These are phyloP conservation scores for Fregetta grallaria DNA, from an alignment of 2,113 vertebrate genomes.

Conservation along the genomic window DNA sequence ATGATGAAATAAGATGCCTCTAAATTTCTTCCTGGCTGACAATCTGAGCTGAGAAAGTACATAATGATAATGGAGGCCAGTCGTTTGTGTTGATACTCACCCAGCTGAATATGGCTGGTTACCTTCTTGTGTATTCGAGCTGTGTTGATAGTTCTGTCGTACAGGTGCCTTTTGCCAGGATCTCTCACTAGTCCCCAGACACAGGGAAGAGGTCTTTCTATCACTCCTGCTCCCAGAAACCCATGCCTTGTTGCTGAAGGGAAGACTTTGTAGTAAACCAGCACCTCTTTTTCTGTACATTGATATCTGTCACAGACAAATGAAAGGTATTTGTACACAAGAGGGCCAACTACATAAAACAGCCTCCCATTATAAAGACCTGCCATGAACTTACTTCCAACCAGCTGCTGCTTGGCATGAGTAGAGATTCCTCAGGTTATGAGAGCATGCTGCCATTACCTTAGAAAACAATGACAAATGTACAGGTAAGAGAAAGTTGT, in stretches of 20 bases:
- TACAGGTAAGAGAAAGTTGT: not conserved
- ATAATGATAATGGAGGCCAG: rapidly evolving
- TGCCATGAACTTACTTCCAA: constrained; percentile 84
- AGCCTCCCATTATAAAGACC: not conserved
- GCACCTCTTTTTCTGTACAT: constrained; percentile 84
- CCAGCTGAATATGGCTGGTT: constrained; percentile 87
- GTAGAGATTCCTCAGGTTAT: constrained; percentile 85
- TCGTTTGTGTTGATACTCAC: constrained; percentile 60
- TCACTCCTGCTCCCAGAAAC: constrained; percentile 87
- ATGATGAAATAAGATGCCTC: not conserved
- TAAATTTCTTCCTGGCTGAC: not conserved
- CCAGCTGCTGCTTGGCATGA: constrained; percentile 77
- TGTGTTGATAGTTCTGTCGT: constrained; percentile 83
- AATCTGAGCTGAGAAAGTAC: not conserved
- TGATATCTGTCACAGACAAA: constrained; percentile 78
- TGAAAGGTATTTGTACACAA: not conserved
- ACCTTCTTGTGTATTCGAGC: constrained; percentile 84
- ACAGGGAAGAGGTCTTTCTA: constrained; percentile 78
- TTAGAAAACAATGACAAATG: constrained; percentile 52
- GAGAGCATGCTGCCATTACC: constrained; percentile 87
- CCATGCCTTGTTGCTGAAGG: constrained; percentile 83
- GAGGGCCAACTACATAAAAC: not conserved
- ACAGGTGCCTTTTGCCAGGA: constrained; percentile 83
- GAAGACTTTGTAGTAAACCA: constrained; percentile 86
- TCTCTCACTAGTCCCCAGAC: constrained; percentile 88